Evolutionary conservation across 2,888 invertebrate species (phyloP), one percentile per base, ranked within the genome.

Genomic region (Ellobium chinense): DNA sequence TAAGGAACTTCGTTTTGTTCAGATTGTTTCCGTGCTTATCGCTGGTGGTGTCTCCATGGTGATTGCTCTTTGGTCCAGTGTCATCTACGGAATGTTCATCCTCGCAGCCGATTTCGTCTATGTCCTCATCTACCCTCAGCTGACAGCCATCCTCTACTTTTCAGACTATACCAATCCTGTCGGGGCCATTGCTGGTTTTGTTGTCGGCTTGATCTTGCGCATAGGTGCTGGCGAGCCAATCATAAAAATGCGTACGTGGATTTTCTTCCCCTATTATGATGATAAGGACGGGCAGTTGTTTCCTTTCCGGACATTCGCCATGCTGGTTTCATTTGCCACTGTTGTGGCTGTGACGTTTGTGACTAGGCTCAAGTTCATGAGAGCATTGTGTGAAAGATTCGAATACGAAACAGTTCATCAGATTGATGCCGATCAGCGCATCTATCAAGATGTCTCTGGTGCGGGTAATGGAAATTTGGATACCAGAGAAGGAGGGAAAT

Each of bases 281-380:
- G 65, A 39, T 9, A n/a, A 18, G 2, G 9, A n/a, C 18, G 93
- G 93, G 7, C 99, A 99, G 93, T 94, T 97, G 90, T 99, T 99
- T 94, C 99, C 99, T 31, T 99, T 98, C 94, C 94, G 98, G 87
- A 98, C 98, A 46, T 95, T 98, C 95, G 96, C 98, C 60, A 99
- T 99, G 98, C 87, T 96, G 76, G 91, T 96, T 87, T 98, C 98
- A 9, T 80, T 87, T 18, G 21, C 82, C 3, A 83, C 85, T 24
- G 84, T 88, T 62, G 60, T 87, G 9, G 31, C 83, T 14, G 84
- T 89, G 36, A 87, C 87, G 1, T 62, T 66, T 14, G 21, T 79
- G n/a, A 62, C 70, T 7, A 69, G 78, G 27, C 34, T 70, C 14
- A 56, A 66, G 56, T 5, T 56, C 24, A 12, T 66, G n/a, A 66